Evolutionary conservation across 2,797 vertebrate species (phyloP), one percentile per base, ranked within the genome.

Genomic region (Percopsis omiscomaycus): DNA sequence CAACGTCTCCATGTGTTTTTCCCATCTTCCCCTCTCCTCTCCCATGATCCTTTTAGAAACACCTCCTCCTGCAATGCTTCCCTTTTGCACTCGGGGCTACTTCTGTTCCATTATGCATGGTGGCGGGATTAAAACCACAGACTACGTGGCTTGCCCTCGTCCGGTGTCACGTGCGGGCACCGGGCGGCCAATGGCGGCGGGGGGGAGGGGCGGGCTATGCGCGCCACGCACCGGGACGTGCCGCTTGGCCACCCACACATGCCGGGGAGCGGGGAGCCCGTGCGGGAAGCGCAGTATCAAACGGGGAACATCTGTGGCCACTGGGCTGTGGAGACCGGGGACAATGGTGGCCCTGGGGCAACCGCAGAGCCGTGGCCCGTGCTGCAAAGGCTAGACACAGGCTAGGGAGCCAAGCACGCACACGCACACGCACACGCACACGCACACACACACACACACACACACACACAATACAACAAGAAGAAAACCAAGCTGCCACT

Each of bases 281-380:
- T 77, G 84, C 71, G 84, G 84, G 83, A 82, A 85, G 83, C 81
- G 79, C 46, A 69, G 88, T 94, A 93, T 93, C 93, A 92, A 91
- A 86, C 91, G 78, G 90, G 84, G 90, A 93, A 93, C 92, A 94
- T 94, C 93, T 94, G 92, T 93, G 92, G 91, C 90, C 84, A 88
- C 89, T 92, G 91, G 91, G 90, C 89, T 89, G 86, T 86, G 87
- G 88, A 92, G 90, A 91, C 89, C 88, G 79, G 80, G 89, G 89
- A 93, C 91, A 92, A 90, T 87, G 87, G 84, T 81, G 86, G 89
- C 91, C 89, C 73, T 76, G 30, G 88, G 92, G 90, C 84, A 89
- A 75, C 86, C 73, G 69, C 89, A 85, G 84, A 89, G 86, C 77
- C 80, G 86, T 92, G 91, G 92, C 92, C 91, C 81, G 75, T 87